phyloP scores from a whole-genome alignment of 2,113 vertebrate species.

The Nesogale talazaci region DNA sequence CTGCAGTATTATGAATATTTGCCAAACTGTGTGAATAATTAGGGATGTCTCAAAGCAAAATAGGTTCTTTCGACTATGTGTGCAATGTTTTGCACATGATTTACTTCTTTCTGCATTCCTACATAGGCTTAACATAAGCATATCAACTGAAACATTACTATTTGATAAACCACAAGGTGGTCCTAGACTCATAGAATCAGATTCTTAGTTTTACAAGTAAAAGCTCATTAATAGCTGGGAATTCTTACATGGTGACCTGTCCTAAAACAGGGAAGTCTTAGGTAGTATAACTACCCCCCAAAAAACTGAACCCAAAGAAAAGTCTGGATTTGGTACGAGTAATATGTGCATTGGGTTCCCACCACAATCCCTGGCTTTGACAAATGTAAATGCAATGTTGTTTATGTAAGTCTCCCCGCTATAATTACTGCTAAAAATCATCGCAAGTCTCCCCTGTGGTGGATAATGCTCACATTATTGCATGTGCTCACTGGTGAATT shows the following conservation, averaged over 20 bases:
- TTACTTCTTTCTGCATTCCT: slow-evolving; percentile 21
- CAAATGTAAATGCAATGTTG: neutral
- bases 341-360: neutral
- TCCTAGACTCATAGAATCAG: neutral
- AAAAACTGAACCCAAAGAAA: neutral
- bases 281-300: too few species aligned
- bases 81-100: slow-evolving; percentile 39
- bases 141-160: neutral
- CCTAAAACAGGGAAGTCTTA: neutral
- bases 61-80: slow-evolving; percentile 73
- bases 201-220: neutral
- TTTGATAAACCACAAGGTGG: neutral
- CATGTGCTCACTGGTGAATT: neutral
- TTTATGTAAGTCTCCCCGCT: neutral
- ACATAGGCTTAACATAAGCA: slow-evolving; percentile 7
- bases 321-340: neutral
- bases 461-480: neutral
- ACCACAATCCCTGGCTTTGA: neutral
- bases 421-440: neutral
- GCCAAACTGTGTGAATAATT: slow-evolving; percentile 81
- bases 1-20: slow-evolving; percentile 78
- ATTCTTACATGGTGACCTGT: neutral
- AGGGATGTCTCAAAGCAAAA: slow-evolving; percentile 77
- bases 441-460: neutral
- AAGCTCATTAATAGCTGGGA: slow-evolving; percentile 24